Base-by-base conservation (phyloP, 2,113 vertebrate species). In the Trematomus loennbergii region DNA sequence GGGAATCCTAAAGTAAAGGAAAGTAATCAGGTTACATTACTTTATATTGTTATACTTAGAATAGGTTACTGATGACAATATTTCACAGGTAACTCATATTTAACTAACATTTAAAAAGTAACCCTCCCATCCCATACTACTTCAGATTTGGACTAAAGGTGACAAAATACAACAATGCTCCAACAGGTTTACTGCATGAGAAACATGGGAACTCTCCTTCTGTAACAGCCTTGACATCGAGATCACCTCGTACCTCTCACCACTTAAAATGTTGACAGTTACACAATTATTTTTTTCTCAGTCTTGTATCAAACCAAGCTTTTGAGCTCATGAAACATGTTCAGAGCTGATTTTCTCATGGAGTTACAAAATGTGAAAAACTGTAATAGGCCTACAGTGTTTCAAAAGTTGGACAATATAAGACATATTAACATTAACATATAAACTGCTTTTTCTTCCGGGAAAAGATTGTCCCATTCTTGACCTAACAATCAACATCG, bases 181-280 rank as follows among this genome's bases (percentile, higher is more conserved):
- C 33, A 52, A 12, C 3, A n/a, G 16, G 25, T 52, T 52, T 52
- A 67, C 46, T 65, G 29, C 7, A 59, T 49, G 54, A 58, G 54
- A 71, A 9, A 8, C 20, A 58, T 49, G 36, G 36, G 36, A 40
- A 40, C 7, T 40, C 36, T 40, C 36, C 36, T 29, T 3, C 36
- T 40, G 36, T 64, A 72, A 63, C 40, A 48, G 10, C 29, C 57
- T 48, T 78, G 15, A 53, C 49, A n/a, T 16, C 50, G 55, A 50
- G 15, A 46, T 65, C 46, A 50, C 8, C 66, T 72, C 52, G 50
- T 40, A 33, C 8, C 2, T 17, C 17, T 46, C 55, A 72, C 18
- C 20, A 48, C 48, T 64, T 9, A 36, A 85, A 22, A 61, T 49
- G 62, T 22, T 48, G 52, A 65, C 46, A 22, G 57, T 62, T 62